Percentiles rank a stretch among this genome's conserved stretches.
phyloP scores from a whole-genome alignment of 2,888 invertebrate species.

The Chirona hameri region DNA sequence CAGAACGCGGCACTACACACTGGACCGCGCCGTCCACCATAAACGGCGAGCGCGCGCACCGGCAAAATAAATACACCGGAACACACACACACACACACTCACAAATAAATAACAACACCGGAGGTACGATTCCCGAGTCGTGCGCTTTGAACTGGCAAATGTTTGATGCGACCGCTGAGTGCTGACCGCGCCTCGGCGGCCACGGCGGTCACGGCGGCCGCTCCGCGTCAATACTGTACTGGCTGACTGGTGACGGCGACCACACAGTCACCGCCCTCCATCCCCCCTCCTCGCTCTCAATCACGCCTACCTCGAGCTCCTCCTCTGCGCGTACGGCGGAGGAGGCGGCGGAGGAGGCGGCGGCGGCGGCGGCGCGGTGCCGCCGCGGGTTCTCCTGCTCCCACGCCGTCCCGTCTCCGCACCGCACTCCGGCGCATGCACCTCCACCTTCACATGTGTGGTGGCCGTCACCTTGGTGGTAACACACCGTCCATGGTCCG shows the following conservation, averaged over 20 bases:
- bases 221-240: neutral
- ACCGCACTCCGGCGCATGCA: slow-evolving; percentile 52
- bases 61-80: neutral
- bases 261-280: neutral
- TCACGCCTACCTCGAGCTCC: neutral
- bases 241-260: neutral
- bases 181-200: neutral
- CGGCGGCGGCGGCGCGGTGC: neutral
- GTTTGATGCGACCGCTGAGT: neutral
- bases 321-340: neutral
- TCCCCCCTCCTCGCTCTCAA: no score
- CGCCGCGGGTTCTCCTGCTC: neutral
- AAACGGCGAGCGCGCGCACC: neutral
- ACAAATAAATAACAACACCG: slow-evolving; percentile 22
- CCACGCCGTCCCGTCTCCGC: no score
- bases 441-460: slow-evolving; percentile 92
- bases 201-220: no score
- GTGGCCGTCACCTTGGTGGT: slow-evolving; percentile 81
- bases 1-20: neutral
- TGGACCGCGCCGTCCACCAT: neutral
- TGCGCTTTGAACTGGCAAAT: neutral
- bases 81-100: no score
- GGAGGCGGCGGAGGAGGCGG: neutral
- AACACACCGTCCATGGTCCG: slow-evolving; percentile 39
- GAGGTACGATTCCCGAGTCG: slow-evolving; percentile 6